Conservation (phyloP, 2,113 vertebrate genomes). For the Anser cygnoides region DNA sequence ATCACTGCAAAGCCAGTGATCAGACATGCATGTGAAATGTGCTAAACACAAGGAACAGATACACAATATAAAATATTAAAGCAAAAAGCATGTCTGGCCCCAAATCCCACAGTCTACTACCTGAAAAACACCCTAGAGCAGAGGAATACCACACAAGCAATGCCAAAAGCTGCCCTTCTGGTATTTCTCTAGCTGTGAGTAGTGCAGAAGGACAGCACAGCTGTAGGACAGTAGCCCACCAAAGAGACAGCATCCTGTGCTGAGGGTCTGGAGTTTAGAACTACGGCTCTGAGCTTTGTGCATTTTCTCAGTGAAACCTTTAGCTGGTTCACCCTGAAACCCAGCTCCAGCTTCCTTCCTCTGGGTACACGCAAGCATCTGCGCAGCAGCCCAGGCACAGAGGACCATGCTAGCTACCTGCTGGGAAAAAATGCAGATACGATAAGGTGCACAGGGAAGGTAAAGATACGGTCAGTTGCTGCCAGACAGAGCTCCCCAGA, state of each 20-base stretch:
- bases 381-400: background rate
- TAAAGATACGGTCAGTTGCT: background rate
- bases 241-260: background rate
- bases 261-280: background rate
- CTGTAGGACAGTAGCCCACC: background rate
- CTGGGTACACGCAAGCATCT: background rate
- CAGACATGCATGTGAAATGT: background rate
- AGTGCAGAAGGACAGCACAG: background rate
- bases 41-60: background rate
- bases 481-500: background rate
- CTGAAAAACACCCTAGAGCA: background rate
- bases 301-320: background rate
- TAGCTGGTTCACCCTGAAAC: background rate
- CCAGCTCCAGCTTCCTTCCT: background rate
- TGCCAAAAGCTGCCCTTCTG: background rate
- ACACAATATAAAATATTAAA: background rate
- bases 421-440: background rate
- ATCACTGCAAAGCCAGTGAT: background rate
- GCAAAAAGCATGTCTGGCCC: background rate
- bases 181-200: background rate
- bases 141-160: background rate
- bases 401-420: background rate
- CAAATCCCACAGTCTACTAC: background rate
- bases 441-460: background rate
- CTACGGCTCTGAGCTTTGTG: background rate